A percentile compares a stretch with the other conserved stretches of the same genome.
phyloP scores from a whole-genome alignment of 1,140 invertebrate genomes.

The Protaetia brevitarsis region DNA sequence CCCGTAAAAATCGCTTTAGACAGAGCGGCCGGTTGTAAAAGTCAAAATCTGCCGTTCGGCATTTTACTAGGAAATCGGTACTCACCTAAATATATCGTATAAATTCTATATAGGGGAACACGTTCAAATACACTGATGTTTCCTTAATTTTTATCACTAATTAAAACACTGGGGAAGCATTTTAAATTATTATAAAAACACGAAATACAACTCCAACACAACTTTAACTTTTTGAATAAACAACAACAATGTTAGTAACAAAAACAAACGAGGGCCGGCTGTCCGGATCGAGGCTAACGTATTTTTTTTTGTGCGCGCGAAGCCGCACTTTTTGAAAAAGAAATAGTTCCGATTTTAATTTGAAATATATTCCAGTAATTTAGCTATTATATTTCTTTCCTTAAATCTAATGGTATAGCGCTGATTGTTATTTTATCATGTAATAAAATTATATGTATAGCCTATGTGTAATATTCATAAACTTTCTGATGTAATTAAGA shows the following conservation, averaged over 20 bases:
- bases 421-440: no score
- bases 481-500: no score
- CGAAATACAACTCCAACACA: conserved; percentile 20
- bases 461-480: no score
- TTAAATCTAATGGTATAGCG: no score
- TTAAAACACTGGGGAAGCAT: conserved; percentile 20
- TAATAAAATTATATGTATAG: no score
- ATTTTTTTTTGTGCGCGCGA: not conserved
- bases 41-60: no score
- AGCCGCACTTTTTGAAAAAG: no score
- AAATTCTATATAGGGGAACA: not conserved
- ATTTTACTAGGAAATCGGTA: not conserved
- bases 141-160: conserved; percentile 22
- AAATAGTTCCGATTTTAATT: no score
- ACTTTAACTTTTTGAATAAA: conserved; percentile 23
- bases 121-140: conserved; percentile 17
- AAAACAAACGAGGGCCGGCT: not conserved
- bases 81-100: conserved; percentile 7
- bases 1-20: no score
- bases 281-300: not conserved
- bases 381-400: no score
- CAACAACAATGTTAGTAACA: conserved; percentile 19
- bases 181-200: conserved; percentile 19
- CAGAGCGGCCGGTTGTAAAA: no score
- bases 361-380: no score